phyloP scores from a whole-genome alignment of 2,888 invertebrate genomes.

The Noctua janthe region DNA sequence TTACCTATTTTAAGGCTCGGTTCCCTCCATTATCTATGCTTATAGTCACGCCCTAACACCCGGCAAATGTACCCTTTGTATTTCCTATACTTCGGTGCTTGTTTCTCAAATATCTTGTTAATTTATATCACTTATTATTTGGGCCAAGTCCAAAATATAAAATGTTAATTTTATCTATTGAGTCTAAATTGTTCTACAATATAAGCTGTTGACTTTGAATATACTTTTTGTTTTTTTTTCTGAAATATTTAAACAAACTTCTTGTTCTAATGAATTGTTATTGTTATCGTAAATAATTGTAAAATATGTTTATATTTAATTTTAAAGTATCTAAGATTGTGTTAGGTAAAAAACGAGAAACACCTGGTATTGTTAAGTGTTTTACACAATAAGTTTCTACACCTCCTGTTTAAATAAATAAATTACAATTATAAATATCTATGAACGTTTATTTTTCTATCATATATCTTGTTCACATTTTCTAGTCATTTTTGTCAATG shows the following conservation, averaged over 20 bases:
- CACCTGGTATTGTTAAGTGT: constrained; percentile 26
- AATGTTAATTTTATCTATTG: constrained; percentile 43
- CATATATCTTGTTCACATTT: constrained; percentile 48
- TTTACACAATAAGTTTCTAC: constrained; percentile 42
- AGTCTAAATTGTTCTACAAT: constrained; percentile 49
- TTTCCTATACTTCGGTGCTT: constrained; percentile 45
- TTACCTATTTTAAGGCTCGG: constrained; percentile 26
- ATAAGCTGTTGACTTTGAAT: constrained; percentile 34
- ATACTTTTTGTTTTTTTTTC: background rate
- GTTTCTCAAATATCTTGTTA: constrained; percentile 34
- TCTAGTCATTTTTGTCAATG: constrained; percentile 65
- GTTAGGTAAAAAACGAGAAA: constrained; percentile 36
- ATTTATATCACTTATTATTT: constrained; percentile 52
- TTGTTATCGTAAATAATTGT: constrained; percentile 29
- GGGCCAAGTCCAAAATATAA: constrained; percentile 64
- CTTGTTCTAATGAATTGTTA: constrained; percentile 38
- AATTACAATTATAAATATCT: constrained; percentile 36
- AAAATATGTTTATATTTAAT: constrained; percentile 25
- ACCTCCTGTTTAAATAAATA: constrained; percentile 44
- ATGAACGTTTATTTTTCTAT: constrained; percentile 53
- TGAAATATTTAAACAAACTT: constrained; percentile 16
- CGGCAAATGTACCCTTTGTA: constrained; percentile 8
- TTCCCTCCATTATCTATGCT: constrained; percentile 57
- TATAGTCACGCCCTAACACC: constrained; percentile 11
- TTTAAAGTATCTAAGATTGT: constrained; percentile 22